Conservation (phyloP, 2,113 vertebrate genomes). For the Chrysochloris asiatica region DNA sequence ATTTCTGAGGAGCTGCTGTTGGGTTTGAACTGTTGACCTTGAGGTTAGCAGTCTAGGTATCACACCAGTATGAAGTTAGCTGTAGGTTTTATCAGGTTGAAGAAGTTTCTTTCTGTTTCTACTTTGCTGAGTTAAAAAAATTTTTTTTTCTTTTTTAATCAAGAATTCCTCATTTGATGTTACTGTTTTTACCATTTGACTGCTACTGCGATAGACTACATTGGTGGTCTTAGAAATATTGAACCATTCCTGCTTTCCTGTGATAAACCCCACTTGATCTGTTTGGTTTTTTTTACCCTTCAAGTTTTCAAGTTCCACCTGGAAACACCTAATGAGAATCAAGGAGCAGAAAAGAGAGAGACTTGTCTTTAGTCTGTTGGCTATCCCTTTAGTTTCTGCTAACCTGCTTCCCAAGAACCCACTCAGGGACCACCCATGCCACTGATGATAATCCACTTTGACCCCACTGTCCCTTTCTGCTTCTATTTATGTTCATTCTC, state of each 20-base stretch:
- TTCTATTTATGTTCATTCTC: not conserved
- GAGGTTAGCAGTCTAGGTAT: no score
- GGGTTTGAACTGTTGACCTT: no score
- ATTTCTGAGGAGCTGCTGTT: no score
- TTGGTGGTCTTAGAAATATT: not conserved
- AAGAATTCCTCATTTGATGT: no score
- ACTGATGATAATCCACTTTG: not conserved
- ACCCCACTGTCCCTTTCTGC: not conserved
- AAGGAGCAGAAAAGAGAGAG: not conserved
- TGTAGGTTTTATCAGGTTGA: no score
- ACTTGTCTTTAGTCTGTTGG: not conserved
- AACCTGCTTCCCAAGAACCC: not conserved
- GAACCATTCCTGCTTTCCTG: not conserved
- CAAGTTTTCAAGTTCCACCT: conserved; percentile 34
- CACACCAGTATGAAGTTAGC: no score
- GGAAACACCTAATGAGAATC: not conserved
- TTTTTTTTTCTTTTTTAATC: no score
- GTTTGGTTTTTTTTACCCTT: not conserved
- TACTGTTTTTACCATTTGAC: no score
- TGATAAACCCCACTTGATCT: not conserved
- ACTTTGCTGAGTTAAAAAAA: no score
- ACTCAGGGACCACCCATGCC: not conserved
- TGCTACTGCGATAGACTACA: not conserved
- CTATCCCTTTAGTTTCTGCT: not conserved
- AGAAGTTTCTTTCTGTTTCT: no score